Conservation (phyloP, 2,888 invertebrate genomes). For the Brenthis hecate region DNA sequence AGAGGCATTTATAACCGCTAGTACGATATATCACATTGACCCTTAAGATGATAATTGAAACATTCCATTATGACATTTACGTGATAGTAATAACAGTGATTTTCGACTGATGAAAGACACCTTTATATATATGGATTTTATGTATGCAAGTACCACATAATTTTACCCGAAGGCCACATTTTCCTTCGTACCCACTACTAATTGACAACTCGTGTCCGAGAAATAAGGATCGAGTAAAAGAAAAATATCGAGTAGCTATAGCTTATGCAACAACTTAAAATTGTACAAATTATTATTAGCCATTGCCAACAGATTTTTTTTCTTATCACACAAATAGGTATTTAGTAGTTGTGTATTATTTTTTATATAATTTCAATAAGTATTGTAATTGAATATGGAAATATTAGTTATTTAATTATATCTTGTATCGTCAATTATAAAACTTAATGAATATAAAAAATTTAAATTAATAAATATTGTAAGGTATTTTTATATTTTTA, state of each 20-base stretch:
- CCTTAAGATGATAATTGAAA: slow-evolving; percentile 25
- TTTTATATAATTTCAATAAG: too few species aligned
- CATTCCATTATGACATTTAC: slow-evolving; percentile 37
- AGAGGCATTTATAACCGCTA: slow-evolving; percentile 40
- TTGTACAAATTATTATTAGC: neutral
- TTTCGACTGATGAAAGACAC: slow-evolving; percentile 30
- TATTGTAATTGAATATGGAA: too few species aligned
- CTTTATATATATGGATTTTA: slow-evolving; percentile 31
- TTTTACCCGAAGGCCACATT: slow-evolving; percentile 67
- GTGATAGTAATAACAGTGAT: slow-evolving; percentile 30
- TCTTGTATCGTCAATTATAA: too few species aligned
- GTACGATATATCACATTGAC: slow-evolving; percentile 38
- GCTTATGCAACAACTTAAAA: slow-evolving; percentile 25
- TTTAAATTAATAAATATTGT: too few species aligned
- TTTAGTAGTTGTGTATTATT: too few species aligned
- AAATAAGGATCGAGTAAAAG: slow-evolving; percentile 53
- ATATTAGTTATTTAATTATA: too few species aligned
- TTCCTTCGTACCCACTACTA: slow-evolving; percentile 58
- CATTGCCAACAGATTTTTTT: too few species aligned
- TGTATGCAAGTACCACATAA: slow-evolving; percentile 34
- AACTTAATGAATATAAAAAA: too few species aligned
- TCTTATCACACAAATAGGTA: too few species aligned
- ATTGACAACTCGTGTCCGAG: slow-evolving; percentile 74
- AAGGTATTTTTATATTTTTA: too few species aligned
- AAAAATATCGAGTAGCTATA: slow-evolving; percentile 51